Percentiles rank a stretch among this genome's conserved stretches.
These are phyloP conservation scores for Cheilosia soror DNA, from an alignment of 2,888 invertebrate species.

Conservation along the genomic window DNA sequence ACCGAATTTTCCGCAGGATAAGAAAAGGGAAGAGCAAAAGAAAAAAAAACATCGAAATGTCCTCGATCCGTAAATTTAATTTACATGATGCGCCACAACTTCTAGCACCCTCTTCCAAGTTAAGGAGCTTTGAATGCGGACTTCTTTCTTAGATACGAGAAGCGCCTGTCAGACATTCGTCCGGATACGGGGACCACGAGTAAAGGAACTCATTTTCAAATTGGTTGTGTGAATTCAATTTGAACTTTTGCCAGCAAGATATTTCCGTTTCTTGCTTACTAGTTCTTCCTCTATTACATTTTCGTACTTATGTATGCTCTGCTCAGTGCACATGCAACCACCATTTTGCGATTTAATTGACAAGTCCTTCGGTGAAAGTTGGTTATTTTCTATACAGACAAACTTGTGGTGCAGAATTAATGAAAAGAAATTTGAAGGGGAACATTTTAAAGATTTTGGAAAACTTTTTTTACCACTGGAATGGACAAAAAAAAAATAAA, in stretches of 20 bases:
- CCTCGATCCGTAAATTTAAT: constrained; percentile 71
- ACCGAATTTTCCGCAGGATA: constrained; percentile 63
- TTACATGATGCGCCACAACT: constrained; percentile 72
- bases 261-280: constrained; percentile 58
- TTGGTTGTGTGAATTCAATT: constrained; percentile 71
- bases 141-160: constrained; percentile 20
- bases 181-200: constrained; percentile 1
- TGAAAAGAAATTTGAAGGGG: constrained; percentile 18
- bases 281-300: constrained; percentile 34
- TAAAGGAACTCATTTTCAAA: constrained; percentile 62
- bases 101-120: constrained; percentile 45
- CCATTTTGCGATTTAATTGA: constrained; percentile 67
- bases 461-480: constrained; percentile 16
- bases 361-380: constrained; percentile 58
- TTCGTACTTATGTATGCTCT: constrained; percentile 7
- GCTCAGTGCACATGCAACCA: constrained; percentile 28
- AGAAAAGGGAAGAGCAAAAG: constrained; percentile 14
- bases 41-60: constrained; percentile 44
- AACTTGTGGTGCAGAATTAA: constrained; percentile 30
- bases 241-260: constrained; percentile 73
- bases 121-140: constrained; percentile 52
- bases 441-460: constrained; percentile 18
- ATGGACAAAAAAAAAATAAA: constrained; percentile 13
- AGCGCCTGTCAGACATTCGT: constrained; percentile 22
- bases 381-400: constrained; percentile 14